Conservation (phyloP, 2,888 invertebrate genomes). For the Acronicta leporina region DNA sequence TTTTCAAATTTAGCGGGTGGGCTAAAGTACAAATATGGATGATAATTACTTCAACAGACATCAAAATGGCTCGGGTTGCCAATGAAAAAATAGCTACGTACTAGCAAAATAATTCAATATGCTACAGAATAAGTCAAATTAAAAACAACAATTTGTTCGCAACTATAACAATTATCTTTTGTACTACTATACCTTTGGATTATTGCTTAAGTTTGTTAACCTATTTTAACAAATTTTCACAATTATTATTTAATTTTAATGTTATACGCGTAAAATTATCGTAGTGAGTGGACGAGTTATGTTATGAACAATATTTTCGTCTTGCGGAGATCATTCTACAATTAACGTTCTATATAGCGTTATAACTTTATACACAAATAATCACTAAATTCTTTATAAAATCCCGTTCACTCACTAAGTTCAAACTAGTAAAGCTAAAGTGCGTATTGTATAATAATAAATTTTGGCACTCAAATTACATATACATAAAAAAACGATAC, state of each 20-base stretch:
- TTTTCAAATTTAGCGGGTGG: not conserved
- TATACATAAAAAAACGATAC: slow-evolving; percentile 14
- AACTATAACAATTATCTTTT: slow-evolving; percentile 51
- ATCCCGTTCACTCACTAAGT: slow-evolving; percentile 23
- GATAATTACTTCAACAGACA: not conserved
- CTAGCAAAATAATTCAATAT: slow-evolving; percentile 15
- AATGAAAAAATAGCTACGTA: slow-evolving; percentile 18
- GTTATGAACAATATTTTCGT: not conserved
- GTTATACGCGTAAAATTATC: slow-evolving; percentile 6
- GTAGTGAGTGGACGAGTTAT: slow-evolving; percentile 21
- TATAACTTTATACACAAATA: not conserved
- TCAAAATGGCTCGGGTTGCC: slow-evolving; percentile 4
- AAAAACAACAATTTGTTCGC: slow-evolving; percentile 50
- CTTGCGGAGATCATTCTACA: slow-evolving; percentile 12
- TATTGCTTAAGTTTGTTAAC: slow-evolving; percentile 38
- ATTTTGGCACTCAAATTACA: slow-evolving; percentile 53
- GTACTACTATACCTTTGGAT: slow-evolving; percentile 64
- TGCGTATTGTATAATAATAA: slow-evolving; percentile 3
- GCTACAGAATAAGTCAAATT: slow-evolving; percentile 28
- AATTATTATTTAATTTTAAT: slow-evolving; percentile 1
- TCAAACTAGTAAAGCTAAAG: slow-evolving; percentile 28
- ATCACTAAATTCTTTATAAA: slow-evolving; percentile 5
- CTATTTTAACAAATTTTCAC: slow-evolving; percentile 7
- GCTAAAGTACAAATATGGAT: not conserved
- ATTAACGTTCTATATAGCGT: not conserved